Evolutionary conservation across 2,113 vertebrate species (phyloP).

Genomic region (Lamprologus callipterus): DNA sequence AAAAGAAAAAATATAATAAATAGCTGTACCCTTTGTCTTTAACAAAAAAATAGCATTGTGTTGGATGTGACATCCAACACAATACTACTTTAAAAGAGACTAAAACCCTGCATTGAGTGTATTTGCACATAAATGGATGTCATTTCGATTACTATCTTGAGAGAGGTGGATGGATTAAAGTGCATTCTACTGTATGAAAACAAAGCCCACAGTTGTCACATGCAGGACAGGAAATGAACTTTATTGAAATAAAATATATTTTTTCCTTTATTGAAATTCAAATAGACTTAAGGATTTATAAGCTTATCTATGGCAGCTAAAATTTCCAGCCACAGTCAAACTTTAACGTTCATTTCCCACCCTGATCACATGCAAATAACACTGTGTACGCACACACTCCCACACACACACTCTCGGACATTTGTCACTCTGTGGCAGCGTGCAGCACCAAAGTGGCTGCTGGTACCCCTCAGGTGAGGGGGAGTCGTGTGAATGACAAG

Average conservation of each 20-base stretch:
- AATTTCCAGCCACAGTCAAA: not conserved
- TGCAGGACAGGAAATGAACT: conserved; percentile 48
- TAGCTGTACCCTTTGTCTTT: conserved; percentile 45
- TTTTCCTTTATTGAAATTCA: not conserved
- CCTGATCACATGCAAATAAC: conserved; percentile 56
- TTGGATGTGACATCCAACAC: conserved; percentile 48
- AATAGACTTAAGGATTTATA: not conserved
- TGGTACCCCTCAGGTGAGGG: conserved; percentile 12
- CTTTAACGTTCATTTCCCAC: conserved; percentile 24
- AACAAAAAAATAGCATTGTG: conserved; percentile 58
- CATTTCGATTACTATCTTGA: conserved; percentile 37
- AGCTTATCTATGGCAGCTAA: not conserved
- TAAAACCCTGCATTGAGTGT: conserved; percentile 64
- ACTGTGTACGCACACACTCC: not conserved
- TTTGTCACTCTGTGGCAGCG: conserved; percentile 22
- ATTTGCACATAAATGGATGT: conserved; percentile 51
- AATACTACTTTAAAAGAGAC: conserved; percentile 52
- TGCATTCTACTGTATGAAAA: conserved; percentile 64
- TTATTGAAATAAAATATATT: not conserved
- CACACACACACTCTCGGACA: conserved; percentile 22
- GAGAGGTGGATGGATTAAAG: conserved; percentile 67
- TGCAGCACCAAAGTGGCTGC: conserved; percentile 29
- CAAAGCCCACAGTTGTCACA: conserved; percentile 55
- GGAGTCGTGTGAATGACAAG: conserved; percentile 8
- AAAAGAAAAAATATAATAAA: conserved; percentile 30